Base-by-base conservation (phyloP, 2,797 vertebrate genomes). In the Trematomus bernacchii region DNA sequence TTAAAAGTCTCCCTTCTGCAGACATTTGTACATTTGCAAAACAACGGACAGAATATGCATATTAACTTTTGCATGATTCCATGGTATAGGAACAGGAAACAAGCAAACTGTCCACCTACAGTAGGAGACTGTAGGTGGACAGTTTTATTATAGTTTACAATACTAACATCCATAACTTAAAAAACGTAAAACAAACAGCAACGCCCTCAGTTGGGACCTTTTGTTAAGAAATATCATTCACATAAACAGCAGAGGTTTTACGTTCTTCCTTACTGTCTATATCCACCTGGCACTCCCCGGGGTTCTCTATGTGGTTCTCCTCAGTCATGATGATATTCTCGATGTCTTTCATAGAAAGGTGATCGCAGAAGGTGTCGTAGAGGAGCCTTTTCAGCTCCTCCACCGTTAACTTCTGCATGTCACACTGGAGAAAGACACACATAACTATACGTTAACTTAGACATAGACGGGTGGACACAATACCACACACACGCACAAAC, bases 321-420 rank as follows among this genome's bases (percentile, higher is more conserved):
- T 99, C 98, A 0, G 97, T 99, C 97, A 98, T 98, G 92, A 99
- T 99, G 94, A 99, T 99, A 93, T 98, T 99, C 93, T 99, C 98
- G 1, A 99, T 99, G 96, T 99, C 98, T 90, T 98, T 98, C 98
- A 99, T 99, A 91, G 98, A 97, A 76, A 99, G 95, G 89, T 99
- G 98, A 83, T 99, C 98, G 0, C 98, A 99, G 95, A 99, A 99
- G 19, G 98, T 98, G 92, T 99, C 98, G 0, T 99, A 98, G 63
- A 99, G 95, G 53, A 99, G 95, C 77, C 97, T 94, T 92, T 99
- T 99, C 91, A 99, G 93, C 93, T 99, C 98, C 1, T 99, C 98
- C 74, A 99, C 97, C 0, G 98, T 99, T 91, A 99, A 90, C 92
- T 99, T 99, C 94, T 99, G 98, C 98, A 99, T 99, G 92, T 99